Evolutionary conservation across 1,140 invertebrate species (phyloP).

Genomic region (Pomacea maculata): DNA sequence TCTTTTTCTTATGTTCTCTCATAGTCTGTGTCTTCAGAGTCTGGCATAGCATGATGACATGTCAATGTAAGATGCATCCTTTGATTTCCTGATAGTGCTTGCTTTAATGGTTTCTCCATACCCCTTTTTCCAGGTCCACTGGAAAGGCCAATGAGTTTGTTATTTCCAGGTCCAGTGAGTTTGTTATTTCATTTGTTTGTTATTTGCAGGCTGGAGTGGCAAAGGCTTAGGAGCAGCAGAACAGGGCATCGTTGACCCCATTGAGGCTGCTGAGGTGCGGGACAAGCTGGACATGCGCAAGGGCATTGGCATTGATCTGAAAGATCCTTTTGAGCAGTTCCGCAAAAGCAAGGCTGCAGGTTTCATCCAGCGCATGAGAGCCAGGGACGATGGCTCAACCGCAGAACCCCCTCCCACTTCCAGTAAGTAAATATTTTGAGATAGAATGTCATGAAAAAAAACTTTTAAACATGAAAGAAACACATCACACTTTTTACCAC

Average conservation of each 20-base stretch:
- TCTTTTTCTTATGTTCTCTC: too few relatives aligned
- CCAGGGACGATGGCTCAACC: constrained; percentile 75
- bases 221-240: constrained; percentile 90
- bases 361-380: constrained; percentile 95
- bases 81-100: too few relatives aligned
- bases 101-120: too few relatives aligned
- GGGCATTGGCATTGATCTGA: constrained; percentile 83
- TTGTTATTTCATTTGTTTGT: neutral
- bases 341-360: constrained; percentile 95
- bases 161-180: neutral
- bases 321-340: constrained; percentile 94
- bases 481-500: too few relatives aligned
- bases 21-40: too few relatives aligned
- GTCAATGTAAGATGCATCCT: too few relatives aligned
- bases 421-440: constrained; percentile 21
- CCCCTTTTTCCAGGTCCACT: too few relatives aligned
- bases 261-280: constrained; percentile 89
- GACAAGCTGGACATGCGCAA: constrained; percentile 91
- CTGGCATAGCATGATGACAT: too few relatives aligned
- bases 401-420: neutral
- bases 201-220: constrained; percentile 78
- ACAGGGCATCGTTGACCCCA: constrained; percentile 94
- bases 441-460: too few relatives aligned
- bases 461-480: too few relatives aligned
- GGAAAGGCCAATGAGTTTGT: too few relatives aligned